Percentiles rank a stretch among this genome's conserved stretches.
Conservation (phyloP, 2,888 invertebrate genomes). For the Heliconius sara region DNA sequence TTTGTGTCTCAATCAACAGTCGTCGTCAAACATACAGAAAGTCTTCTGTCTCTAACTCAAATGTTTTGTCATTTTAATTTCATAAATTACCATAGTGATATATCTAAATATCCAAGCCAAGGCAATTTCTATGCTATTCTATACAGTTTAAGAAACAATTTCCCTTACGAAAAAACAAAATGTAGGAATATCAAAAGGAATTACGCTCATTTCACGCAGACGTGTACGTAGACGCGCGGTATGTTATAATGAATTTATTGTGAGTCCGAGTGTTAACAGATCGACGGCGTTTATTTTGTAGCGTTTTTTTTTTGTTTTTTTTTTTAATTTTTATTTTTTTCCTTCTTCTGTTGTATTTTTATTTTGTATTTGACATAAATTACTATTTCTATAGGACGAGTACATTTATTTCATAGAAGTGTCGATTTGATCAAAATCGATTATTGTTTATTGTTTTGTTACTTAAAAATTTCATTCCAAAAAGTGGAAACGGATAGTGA, state of each 20-base stretch:
- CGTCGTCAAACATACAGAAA: neutral
- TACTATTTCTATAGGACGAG: too few relatives aligned
- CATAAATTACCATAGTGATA: conserved; percentile 3
- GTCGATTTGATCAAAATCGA: too few relatives aligned
- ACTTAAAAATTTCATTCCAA: too few relatives aligned
- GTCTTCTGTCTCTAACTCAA: neutral
- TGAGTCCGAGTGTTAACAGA: conserved; percentile 22
- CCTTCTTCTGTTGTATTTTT: too few relatives aligned
- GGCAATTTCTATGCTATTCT: neutral
- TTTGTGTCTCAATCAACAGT: neutral
- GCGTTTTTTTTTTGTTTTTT: conserved; percentile 1
- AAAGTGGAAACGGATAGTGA: too few relatives aligned
- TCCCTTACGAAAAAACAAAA: neutral
- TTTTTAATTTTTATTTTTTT: neutral
- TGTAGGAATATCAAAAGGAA: conserved; percentile 24
- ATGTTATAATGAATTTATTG: conserved; percentile 34
- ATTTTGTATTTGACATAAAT: neutral
- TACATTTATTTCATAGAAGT: too few relatives aligned
- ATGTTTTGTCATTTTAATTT: conserved; percentile 29
- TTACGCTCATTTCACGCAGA: conserved; percentile 32
- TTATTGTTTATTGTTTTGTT: too few relatives aligned
- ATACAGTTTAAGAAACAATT: conserved; percentile 3
- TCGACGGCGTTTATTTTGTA: conserved; percentile 17
- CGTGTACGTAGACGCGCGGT: conserved; percentile 30
- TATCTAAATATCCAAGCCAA: conserved; percentile 1